Evolutionary conservation across 2,797 vertebrate species (phyloP).

Genomic region (Smutsia temminckii): DNA sequence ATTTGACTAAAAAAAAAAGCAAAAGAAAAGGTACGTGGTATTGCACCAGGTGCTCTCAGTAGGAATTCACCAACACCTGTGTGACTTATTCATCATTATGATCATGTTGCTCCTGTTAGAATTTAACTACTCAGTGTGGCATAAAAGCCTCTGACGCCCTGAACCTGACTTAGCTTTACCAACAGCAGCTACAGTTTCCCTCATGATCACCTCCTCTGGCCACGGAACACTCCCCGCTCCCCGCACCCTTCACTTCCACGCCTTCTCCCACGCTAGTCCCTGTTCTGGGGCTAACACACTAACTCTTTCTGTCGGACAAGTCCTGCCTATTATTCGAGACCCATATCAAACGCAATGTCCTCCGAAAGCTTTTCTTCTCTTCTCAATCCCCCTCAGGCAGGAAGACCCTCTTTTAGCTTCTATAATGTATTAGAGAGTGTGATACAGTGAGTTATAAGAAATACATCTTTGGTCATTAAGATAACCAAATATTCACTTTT

Average conservation of each 20-base stretch:
- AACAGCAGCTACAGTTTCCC: neutral
- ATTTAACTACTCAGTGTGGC: neutral
- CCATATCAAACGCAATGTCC: neutral
- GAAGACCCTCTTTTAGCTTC: neutral
- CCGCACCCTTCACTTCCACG: neutral
- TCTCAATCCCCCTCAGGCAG: neutral
- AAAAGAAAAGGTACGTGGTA: neutral
- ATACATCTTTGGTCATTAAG: too few relatives aligned
- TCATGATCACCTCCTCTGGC: neutral
- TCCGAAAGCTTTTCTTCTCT: neutral
- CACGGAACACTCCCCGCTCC: neutral
- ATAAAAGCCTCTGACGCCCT: neutral
- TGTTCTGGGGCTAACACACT: neutral
- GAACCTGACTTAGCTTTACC: neutral
- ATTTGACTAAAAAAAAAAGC: neutral
- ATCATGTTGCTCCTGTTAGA: neutral
- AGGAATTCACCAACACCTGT: neutral
- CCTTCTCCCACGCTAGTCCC: neutral
- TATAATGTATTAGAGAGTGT: neutral
- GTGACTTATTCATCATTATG: neutral
- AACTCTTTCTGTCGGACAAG: neutral
- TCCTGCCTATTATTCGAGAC: conserved; percentile 10
- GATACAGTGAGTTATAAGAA: too few relatives aligned
- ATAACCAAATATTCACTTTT: too few relatives aligned
- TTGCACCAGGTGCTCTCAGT: neutral